Evolutionary conservation across 1,140 invertebrate species (phyloP), one percentile per base, ranked within the genome.

Genomic region (Holcopasites calliopsidis): DNA sequence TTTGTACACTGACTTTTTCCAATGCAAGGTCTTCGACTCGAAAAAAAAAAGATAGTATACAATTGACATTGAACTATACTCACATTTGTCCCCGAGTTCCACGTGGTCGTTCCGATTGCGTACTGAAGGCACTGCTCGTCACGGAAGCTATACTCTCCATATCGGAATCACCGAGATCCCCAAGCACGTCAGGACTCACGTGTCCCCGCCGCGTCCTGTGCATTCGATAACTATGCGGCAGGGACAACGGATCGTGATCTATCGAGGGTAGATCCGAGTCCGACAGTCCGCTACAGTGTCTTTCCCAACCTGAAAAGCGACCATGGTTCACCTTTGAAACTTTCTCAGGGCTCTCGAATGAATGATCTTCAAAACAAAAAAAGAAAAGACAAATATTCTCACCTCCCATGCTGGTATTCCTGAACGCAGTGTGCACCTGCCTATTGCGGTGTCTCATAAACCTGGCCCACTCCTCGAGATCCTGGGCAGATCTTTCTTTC

Each of bases 71-170:
- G 61, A 76, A 55, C 82, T 79, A 85, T 87, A 89, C 92, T 94
- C 93, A 96, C 95, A 95, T 95, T 85, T 94, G 90, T 84, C 92
- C 92, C 84, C 94, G 93, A 49, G 95, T 96, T 65, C 95, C 95
- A 77, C 95, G 93, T 18, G 96, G 96, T 84, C 96, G 92, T 92
- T 98, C 97, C 82, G 96, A 97, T 91, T 98, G 97, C 70, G 97
- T 98, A 83, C 96, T 97, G 91, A 97, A 97, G 86, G 97, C 96
- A 93, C 96, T 97, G 86, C 96, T 97, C 54, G 96, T 96, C 71
- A 97, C 95, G 55, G 95, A 96, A 54, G 94, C 95, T 68, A 97
- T 95, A 84, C 96, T 97, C 91, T 98, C 97, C 92, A 97, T 96
- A 88, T 98, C 97, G 71, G 96, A 97, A 91, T 97, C 96, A 18